Evolutionary conservation across 2,113 vertebrate species (phyloP).

Genomic region (Trachemys scripta): DNA sequence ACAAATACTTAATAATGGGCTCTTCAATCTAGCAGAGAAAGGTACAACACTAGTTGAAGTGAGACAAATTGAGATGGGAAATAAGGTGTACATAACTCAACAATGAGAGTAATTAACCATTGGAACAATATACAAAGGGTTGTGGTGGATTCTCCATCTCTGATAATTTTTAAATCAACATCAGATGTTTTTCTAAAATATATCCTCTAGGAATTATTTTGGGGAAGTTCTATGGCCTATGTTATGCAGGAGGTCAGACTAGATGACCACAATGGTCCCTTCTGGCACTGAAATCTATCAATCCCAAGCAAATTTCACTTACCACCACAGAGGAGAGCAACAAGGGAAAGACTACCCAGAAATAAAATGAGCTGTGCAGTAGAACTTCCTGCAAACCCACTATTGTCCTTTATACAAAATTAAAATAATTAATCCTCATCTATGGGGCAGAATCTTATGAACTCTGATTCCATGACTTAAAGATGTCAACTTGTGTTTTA

Average conservation of each 20-base stretch:
- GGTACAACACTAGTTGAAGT: not conserved
- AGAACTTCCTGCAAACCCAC: not conserved
- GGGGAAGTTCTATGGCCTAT: not conserved
- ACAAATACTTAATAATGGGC: too few species aligned
- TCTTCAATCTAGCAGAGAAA: not conserved
- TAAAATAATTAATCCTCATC: not conserved
- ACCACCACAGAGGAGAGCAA: not conserved
- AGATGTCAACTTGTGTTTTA: not conserved
- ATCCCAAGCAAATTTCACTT: not conserved
- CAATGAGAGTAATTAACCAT: not conserved
- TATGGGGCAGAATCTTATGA: not conserved
- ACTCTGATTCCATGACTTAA: not conserved
- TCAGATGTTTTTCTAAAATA: not conserved
- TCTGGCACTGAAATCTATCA: not conserved
- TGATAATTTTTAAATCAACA: not conserved
- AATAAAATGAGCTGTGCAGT: fast-evolving
- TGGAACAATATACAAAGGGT: not conserved
- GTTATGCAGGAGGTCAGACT: not conserved
- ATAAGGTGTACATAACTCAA: not conserved
- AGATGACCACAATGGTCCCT: too few species aligned
- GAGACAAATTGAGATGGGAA: not conserved
- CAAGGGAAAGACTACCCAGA: not conserved
- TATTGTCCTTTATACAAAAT: not conserved
- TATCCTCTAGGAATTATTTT: not conserved
- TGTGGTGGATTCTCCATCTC: not conserved